Base-by-base conservation (phyloP, 30 jellyfish, hydroid and myxozoan species). In the Haliclystus octoradiatus region DNA sequence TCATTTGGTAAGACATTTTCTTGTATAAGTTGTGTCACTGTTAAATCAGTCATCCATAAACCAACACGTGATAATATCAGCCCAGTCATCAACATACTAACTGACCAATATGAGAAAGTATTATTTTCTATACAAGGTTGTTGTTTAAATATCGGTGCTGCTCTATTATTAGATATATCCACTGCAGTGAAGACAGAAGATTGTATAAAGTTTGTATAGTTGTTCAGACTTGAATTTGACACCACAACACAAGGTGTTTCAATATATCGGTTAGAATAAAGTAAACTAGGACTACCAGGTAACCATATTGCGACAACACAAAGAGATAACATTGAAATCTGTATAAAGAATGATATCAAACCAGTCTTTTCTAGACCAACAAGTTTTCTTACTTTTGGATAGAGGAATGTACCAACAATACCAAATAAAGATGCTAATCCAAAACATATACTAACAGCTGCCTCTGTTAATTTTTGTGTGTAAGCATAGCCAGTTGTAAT, bases 271-370 rank as follows among this genome's bases (percentile, higher is more conserved):
- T 40, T 40, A 5, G 9, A 5, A 5, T 5, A 40, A 5, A 40
- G 19, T 40, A 19, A 82, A 72, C 97, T 87, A 0, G 99, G 99
- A 65, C 99, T 91, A 23, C 99, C 99, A 13, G 95, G 95, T 22
- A 81, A 52, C 99, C 99, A 91, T 22, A 91, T 82, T 25, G 99
- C 77, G 9, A 77, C 86, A 24, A 82, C 95, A 61, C 99, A 91
- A 12, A 91, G 71, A 4, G 83, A 52, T 5, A 91, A 66, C 99
- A 91, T 77, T 30, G 88, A 28, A 72, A 82, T 78, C 35, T 91
- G 95, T 69, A 73, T 29, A 33, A 65, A 50, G 72, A 91, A 82
- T 13, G 94, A 88, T 31, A 91, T 31, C 26, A 91, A 15, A 1
- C 99, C 99, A 7, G 99, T 78, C 50, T 65, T 74, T 13, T 66